Conservation (phyloP, 2,113 vertebrate species). For the Tupaia tana region DNA sequence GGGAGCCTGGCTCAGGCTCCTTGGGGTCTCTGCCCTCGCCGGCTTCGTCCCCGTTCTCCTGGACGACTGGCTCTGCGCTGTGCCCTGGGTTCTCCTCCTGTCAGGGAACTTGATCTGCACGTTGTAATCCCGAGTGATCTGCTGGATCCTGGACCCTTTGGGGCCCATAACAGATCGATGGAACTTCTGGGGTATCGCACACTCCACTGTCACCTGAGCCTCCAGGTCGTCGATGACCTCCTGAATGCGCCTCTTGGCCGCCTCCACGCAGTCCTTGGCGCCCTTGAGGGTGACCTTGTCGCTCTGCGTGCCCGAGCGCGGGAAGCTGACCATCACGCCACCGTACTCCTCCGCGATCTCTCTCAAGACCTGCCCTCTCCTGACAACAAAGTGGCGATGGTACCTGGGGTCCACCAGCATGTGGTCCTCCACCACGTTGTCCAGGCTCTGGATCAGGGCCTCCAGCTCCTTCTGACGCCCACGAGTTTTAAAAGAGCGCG, state of each 20-base stretch:
- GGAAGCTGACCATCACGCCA: slow-evolving; percentile 98
- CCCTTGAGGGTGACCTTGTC: slow-evolving; percentile 97
- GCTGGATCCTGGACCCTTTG: slow-evolving; percentile 97
- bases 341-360: slow-evolving; percentile 98
- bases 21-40: slow-evolving; percentile 90
- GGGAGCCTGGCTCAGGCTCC: slow-evolving; percentile 90
- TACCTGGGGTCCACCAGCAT: slow-evolving; percentile 96
- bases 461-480: slow-evolving; percentile 97
- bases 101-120: slow-evolving; percentile 99
- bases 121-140: slow-evolving; percentile 95
- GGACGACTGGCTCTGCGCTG: slow-evolving; percentile 86
- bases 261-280: slow-evolving; percentile 98
- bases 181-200: slow-evolving; percentile 95
- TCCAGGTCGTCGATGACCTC: slow-evolving; percentile 98
- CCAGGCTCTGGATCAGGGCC: slow-evolving; percentile 95
- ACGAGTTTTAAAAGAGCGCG: accelerated
- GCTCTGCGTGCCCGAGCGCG: slow-evolving; percentile 93
- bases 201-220: slow-evolving; percentile 97
- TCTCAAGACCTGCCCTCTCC: slow-evolving; percentile 95
- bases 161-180: slow-evolving; percentile 99
- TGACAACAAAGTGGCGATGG: slow-evolving; percentile 97
- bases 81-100: slow-evolving; percentile 91
- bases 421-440: slow-evolving; percentile 95
- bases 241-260: slow-evolving; percentile 96
- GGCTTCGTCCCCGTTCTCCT: slow-evolving; percentile 95